Evolutionary conservation across 2,113 vertebrate species (phyloP), one percentile per base, ranked within the genome.

Genomic region (Tinamus guttatus): DNA sequence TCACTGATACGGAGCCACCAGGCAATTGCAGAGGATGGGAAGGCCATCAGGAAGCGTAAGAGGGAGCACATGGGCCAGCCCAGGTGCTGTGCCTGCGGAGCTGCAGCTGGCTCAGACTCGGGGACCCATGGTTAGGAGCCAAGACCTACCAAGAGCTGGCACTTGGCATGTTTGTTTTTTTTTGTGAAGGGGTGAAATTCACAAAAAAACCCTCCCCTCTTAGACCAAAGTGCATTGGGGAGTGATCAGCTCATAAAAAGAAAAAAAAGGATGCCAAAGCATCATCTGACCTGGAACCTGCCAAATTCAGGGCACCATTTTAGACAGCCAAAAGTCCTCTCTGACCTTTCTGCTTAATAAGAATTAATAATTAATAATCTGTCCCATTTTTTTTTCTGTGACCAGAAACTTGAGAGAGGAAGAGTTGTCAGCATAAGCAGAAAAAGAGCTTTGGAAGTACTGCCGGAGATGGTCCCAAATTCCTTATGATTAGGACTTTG

Each of bases 71-170:
- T 40, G 16, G 28, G 28, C 11, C 56, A 51, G 21, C 34, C 30
- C 36, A 58, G 60, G 4, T 0, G 2, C 24, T 34, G 43, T 0
- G 2, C 14, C 43, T 34, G 56, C 52, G n/a, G 56, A 74, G 24
- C 0, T 58, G 38, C 11, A 41, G 34, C 19, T 59, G 56, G 34
- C 25, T 63, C 20, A 54, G 71, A 34, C 27, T 24, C 74, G 78
- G 13, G 47, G 22, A 70, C 3, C 0, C 28, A 7, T 58, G 43
- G 38, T 32, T 87, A 12, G 58, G 60, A 59, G 56, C 21, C 36
- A 43, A 80, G 40, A 49, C 30, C 24, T 65, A 32, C 13, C 1
- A 4, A 21, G 1, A 1, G 36, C 49, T 85, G 75, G 34, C 7
- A 2, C 7, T 67, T 59, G 52, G 8, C 20, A 11, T 13, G 16